Conservation (phyloP, 2,113 vertebrate genomes). For the Diadophis punctatus region DNA sequence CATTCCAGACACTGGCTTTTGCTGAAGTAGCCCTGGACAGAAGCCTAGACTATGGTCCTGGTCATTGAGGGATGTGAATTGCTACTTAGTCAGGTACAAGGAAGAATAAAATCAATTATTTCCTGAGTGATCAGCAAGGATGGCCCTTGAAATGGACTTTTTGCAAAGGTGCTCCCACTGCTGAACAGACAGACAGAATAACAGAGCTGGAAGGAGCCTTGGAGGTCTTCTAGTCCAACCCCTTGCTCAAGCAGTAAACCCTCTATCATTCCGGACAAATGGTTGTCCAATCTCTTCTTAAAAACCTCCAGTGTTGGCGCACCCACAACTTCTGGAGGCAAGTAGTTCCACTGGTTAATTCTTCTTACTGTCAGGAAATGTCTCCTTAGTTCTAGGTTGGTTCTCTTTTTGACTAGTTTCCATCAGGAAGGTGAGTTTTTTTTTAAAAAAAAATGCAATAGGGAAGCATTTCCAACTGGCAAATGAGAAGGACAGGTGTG, state of each 20-base stretch:
- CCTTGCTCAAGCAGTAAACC: no score
- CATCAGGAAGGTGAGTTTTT: not conserved
- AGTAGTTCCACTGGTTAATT: no score
- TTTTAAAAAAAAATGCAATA: not conserved
- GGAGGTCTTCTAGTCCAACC: no score
- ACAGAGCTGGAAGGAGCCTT: no score
- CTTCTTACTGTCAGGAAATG: no score
- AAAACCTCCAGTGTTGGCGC: no score
- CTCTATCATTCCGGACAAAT: no score
- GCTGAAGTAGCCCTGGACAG: not conserved
- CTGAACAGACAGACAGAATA: no score
- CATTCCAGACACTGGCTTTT: not conserved
- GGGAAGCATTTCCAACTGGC: not conserved
- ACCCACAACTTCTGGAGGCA: no score
- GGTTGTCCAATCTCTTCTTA: no score
- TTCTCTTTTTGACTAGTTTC: no score
- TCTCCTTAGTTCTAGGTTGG: no score
- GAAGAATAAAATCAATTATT: not conserved
- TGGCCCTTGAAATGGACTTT: accelerated
- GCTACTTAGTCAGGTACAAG: not conserved
- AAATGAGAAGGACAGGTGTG: not conserved
- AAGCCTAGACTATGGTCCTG: not conserved
- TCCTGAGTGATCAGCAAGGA: accelerated
- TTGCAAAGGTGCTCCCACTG: not conserved
- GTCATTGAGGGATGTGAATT: not conserved